phyloP scores from a whole-genome alignment of 92 coral and sea anemone species.

The Epizoanthus ramosus region DNA sequence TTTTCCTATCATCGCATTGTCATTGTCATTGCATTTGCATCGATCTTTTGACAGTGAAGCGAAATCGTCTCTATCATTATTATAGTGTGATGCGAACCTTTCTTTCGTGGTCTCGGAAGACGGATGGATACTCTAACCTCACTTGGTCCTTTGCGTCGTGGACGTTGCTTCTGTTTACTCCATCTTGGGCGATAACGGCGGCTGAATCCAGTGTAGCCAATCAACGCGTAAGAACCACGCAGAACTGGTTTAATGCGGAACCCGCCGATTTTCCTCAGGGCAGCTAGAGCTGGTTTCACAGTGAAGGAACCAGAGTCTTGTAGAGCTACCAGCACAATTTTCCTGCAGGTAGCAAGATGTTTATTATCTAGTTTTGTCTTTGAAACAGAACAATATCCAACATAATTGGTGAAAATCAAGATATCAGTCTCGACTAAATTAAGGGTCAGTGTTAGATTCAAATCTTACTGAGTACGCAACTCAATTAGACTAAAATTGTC shows the following conservation, averaged over 20 bases:
- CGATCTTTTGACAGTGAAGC: too few species aligned
- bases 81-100: conserved; percentile 4
- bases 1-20: too few species aligned
- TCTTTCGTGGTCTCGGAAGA: conserved; percentile 22
- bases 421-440: too few species aligned
- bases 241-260: conserved; percentile 19
- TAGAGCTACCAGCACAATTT: conserved; percentile 21
- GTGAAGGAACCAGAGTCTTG: conserved; percentile 27
- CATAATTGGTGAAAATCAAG: too few species aligned
- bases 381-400: too few species aligned
- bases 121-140: neutral
- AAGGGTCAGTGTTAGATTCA: too few species aligned
- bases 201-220: conserved; percentile 29
- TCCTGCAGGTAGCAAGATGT: conserved; percentile 1
- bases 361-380: too few species aligned
- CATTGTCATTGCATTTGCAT: too few species aligned
- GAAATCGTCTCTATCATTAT: too few species aligned
- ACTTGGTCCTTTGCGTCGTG: conserved; percentile 18
- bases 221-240: conserved; percentile 22
- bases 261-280: conserved; percentile 24
- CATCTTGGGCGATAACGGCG: conserved; percentile 32
- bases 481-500: too few species aligned
- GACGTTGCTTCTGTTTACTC: conserved; percentile 27
- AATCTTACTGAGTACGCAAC: too few species aligned
- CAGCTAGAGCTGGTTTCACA: conserved; percentile 19